Evolutionary conservation across 2,113 vertebrate genomes (phyloP).

Genomic region (Corvus hawaiiensis): DNA sequence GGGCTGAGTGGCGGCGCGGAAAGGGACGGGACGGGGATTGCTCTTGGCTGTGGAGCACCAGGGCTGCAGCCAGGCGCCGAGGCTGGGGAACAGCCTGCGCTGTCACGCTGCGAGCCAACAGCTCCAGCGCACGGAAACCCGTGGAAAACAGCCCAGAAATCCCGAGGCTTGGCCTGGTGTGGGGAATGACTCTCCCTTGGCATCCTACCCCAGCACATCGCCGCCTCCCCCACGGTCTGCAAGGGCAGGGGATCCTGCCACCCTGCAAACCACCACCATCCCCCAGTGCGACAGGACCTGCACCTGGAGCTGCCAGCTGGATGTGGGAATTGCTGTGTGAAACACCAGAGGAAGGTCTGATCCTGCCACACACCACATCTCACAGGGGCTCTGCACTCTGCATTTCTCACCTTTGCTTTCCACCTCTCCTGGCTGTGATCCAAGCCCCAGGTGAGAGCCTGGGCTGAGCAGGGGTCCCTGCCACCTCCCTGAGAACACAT

Average conservation of each 20-base stretch:
- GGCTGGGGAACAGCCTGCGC: not conserved
- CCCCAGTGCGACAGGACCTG: rapidly evolving
- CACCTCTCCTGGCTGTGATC: rapidly evolving
- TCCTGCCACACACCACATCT: not conserved
- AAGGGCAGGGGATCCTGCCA: not conserved
- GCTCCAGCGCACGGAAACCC: not conserved
- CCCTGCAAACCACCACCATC: rapidly evolving
- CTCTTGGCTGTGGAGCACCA: not conserved
- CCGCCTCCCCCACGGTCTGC: not conserved
- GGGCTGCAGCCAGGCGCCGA: not conserved
- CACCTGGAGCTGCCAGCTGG: not conserved
- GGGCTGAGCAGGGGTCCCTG: not conserved
- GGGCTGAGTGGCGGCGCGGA: not conserved
- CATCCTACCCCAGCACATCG: not conserved
- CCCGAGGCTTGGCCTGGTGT: not conserved
- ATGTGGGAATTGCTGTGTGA: not conserved
- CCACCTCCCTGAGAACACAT: not conserved
- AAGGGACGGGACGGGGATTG: not conserved
- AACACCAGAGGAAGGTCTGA: not conserved
- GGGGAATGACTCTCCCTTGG: not conserved
- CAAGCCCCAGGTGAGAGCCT: not conserved
- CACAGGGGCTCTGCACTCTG: rapidly evolving
- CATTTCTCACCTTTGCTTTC: not conserved
- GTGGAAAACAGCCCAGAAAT: not conserved
- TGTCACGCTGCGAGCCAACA: rapidly evolving